Base-by-base conservation (phyloP, 2,797 vertebrate genomes). In the Parauchenoglanis ngamensis region DNA sequence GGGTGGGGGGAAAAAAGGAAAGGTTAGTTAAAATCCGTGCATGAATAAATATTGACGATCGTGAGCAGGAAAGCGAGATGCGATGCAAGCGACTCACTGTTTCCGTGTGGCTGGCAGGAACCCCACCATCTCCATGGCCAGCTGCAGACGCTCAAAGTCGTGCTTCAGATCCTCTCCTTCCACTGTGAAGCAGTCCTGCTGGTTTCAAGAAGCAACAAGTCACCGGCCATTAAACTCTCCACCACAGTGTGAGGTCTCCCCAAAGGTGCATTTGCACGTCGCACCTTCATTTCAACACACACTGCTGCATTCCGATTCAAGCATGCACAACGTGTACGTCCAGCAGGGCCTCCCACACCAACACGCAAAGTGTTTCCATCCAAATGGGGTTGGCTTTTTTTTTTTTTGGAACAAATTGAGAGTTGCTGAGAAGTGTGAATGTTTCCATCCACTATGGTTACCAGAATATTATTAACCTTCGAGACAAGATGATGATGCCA, bases 61-160 rank as follows among this genome's bases (percentile, higher is more conserved):
- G 4, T 40, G 19, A 79, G 76, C 19, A 19, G 35, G 68, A 77
- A 13, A 17, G n/a, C 7, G 31, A 49, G 52, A 52, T n/a, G 40
- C n/a, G 46, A 52, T n/a, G 40, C 28, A 35, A 13, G 21, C 87
- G 56, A 97, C 98, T 98, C 93, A 99, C 98, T 98, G 97, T 94
- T 96, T 98, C 87, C 98, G 95, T 0, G 97, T 99, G 92, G 95
- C 94, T 54, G 98, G 97, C 90, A 99, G 97, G 91, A 99, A 99
- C 75, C 98, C 98, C 95, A 99, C 98, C 98, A 99, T 99, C 95
- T 99, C 98, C 98, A 99, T 99, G 87, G 98, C 98, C 73, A 99
- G 94, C 87, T 99, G 98, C 79, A 99, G 95, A 77, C 98, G 96
- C 94, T 99, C 98, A 91, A 99, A 99, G 94, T 99, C 98, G 89